Percentiles rank a stretch among this genome's conserved stretches.
Conservation (phyloP, 2,113 vertebrate species). For the Casuarius casuarius region DNA sequence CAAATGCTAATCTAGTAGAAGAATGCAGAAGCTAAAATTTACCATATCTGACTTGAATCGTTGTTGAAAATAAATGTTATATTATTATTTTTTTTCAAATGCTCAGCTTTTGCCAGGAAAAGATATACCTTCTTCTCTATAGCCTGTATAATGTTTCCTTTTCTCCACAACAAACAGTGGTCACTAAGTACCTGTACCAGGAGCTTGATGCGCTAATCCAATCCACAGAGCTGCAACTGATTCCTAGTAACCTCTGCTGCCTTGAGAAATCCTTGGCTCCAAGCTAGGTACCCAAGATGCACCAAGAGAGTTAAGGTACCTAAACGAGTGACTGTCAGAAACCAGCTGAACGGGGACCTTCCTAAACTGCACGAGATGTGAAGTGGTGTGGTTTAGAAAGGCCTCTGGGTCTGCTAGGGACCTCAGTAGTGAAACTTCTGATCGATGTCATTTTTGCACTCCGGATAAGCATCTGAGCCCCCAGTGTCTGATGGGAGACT, state of each 20-base stretch:
- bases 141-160: neutral
- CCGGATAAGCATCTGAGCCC: neutral
- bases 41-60: neutral
- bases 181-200: neutral
- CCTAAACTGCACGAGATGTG: neutral
- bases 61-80: neutral
- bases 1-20: neutral
- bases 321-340: neutral
- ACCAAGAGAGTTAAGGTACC: neutral
- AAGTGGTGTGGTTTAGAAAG: neutral
- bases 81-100: neutral
- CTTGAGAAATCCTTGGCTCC: neutral
- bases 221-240: neutral
- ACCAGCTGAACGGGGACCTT: neutral
- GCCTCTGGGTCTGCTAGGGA: neutral
- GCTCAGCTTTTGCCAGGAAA: neutral
- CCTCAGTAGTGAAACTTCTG: neutral
- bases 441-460: neutral
- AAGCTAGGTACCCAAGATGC: neutral
- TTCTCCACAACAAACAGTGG: constrained; percentile 19
- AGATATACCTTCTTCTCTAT: neutral
- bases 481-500: neutral
- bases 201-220: neutral
- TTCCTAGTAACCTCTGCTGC: neutral
- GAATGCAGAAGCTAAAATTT: neutral